Evolutionary conservation across 2,113 vertebrate species (phyloP), one percentile per base, ranked within the genome.

Genomic region (Nerophis lumbriciformis): DNA sequence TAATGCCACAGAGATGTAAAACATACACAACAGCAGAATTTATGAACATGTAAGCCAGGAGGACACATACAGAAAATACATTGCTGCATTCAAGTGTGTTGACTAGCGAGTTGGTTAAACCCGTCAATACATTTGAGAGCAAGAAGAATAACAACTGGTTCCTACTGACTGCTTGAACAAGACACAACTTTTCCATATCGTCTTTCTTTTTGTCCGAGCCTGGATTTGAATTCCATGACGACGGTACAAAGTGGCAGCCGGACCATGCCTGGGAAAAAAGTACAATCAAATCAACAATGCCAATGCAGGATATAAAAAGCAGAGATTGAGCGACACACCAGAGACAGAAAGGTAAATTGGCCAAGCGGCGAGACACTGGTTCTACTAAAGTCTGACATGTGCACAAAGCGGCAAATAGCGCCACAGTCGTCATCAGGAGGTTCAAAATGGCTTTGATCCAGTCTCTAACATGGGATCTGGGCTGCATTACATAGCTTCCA

Each of bases 61-160:
- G 78, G 61, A 94, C 58, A 77, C 76, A 84, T 5, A 97, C 83
- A 0, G 92, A 86, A 77, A 89, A 78, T 0, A 56, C 70, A 53
- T 78, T 57, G 71, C 72, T 84, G 71, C 91, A 90, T 63, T 84
- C 89, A 10, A 98, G 70, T 0, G 97, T 98, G 71, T 98, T 92
- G 21, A 97, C 45, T 1, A 83, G 53, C 7, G 92, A 75, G 75
- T 99, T 98, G 68, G 93, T 91, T 37, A 92, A 28, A 55, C 95
- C 97, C 9, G 97, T 99, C 85, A 92, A 87, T 49, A 98, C 1
- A 59, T 98, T 99, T 2, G 94, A 92, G 0, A 96, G 77, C 77
- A 98, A 78, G 83, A 99, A 99, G 77, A 94, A 97, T 0, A 93
- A 35, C 57, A 99, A 71, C 54, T 98, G 95, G 56, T 98, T 98